phyloP scores from a whole-genome alignment of 2,888 invertebrate genomes.

The Diadegma fenestrale region DNA sequence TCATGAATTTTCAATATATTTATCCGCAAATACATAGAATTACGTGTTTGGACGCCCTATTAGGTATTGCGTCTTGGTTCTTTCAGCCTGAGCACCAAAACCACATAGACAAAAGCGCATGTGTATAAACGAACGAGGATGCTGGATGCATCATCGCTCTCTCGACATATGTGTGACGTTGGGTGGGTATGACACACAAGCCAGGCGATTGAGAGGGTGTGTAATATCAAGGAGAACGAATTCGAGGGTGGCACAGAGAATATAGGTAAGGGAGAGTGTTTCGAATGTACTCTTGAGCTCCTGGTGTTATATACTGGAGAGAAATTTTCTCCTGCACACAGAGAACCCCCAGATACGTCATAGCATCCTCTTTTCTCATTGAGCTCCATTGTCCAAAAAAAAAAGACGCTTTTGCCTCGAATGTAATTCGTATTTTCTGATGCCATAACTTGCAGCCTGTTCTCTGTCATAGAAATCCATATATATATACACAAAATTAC shows the following conservation, averaged over 20 bases:
- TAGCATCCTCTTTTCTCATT: conserved; percentile 52
- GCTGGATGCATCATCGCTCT: conserved; percentile 68
- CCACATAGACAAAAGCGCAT: conserved; percentile 25
- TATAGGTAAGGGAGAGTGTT: background rate
- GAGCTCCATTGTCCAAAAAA: conserved; percentile 56
- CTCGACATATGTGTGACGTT: conserved; percentile 68
- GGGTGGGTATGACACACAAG: conserved; percentile 65
- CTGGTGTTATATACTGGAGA: conserved; percentile 53
- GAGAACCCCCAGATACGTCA: conserved; percentile 54
- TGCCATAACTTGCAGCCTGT: conserved; percentile 61
- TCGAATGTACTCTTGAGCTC: conserved; percentile 48
- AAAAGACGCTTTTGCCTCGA: conserved; percentile 46
- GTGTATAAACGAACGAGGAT: conserved; percentile 23
- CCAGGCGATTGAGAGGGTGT: conserved; percentile 41
- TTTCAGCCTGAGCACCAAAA: conserved; percentile 54
- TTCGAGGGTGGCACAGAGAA: conserved; percentile 37
- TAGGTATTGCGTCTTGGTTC: conserved; percentile 53
- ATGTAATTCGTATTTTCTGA: conserved; percentile 52
- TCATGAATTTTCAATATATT: background rate
- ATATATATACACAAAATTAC: background rate
- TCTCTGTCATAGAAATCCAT: conserved; percentile 11
- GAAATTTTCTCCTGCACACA: conserved; percentile 29
- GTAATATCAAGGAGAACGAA: conserved; percentile 24
- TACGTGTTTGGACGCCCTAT: conserved; percentile 39
- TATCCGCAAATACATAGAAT: conserved; percentile 2